Evolutionary conservation across 2,113 vertebrate species (phyloP).

Genomic region (Bubo scandiacus): DNA sequence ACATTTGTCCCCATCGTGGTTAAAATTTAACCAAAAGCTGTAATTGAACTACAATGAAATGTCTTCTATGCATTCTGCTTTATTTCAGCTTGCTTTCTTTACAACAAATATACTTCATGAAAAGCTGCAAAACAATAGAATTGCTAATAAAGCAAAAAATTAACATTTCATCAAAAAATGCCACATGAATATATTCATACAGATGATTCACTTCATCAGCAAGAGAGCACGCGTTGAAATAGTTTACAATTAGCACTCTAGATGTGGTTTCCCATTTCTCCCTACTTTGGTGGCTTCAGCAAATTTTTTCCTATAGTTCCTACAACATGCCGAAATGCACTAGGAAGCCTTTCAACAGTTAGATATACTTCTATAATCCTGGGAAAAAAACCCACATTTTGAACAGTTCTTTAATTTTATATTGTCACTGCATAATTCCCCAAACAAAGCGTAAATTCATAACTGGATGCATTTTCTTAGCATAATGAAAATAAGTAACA

Average conservation of each 20-base stretch:
- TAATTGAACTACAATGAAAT: slow-evolving; percentile 61
- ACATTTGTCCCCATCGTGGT: slow-evolving; percentile 59
- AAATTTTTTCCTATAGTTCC: slow-evolving; percentile 8
- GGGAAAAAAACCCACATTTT: neutral
- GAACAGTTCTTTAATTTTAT: neutral
- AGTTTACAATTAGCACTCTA: slow-evolving; percentile 44
- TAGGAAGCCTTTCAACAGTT: slow-evolving; percentile 32
- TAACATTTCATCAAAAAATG: slow-evolving; percentile 63
- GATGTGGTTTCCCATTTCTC: slow-evolving; percentile 54
- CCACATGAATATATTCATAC: slow-evolving; percentile 50
- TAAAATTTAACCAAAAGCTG: slow-evolving; percentile 62
- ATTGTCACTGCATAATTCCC: neutral
- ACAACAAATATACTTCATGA: slow-evolving; percentile 48
- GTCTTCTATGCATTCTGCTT: slow-evolving; percentile 63
- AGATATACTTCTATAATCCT: neutral
- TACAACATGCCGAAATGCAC: neutral
- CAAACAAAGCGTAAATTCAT: neutral
- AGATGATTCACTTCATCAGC: slow-evolving; percentile 61
- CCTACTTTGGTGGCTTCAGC: slow-evolving; percentile 45
- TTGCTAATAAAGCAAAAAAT: slow-evolving; percentile 58
- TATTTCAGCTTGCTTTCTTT: slow-evolving; percentile 60
- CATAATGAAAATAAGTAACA: neutral
- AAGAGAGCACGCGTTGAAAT: slow-evolving; percentile 44
- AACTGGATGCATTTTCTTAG: neutral
- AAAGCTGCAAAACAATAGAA: slow-evolving; percentile 54